Base-by-base conservation (phyloP, 1,140 invertebrate species). In the Calephelis nemesis region DNA sequence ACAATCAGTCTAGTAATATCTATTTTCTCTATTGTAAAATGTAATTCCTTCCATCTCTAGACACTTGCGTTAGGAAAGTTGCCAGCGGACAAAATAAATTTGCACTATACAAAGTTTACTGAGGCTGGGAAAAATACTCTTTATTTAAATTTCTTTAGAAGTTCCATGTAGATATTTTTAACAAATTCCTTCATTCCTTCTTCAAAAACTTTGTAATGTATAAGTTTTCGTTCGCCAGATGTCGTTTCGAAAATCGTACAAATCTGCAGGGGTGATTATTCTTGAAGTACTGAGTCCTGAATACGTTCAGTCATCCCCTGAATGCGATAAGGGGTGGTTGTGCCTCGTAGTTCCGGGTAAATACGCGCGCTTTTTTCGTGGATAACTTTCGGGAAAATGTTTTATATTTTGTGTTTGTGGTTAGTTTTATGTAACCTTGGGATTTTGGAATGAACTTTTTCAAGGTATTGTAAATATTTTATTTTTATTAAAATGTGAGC, bases 151-250 rank as follows among this genome's bases (percentile, higher is more conserved):
- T 54, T 54, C 15, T 19, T 54, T 19, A 54, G 13, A 54, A 54
- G 50, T 54, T 54, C 13, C 50, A 54, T 54, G 13, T 54, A 54
- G 50, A n/a, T 54, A 54, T 54, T 54, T 54, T 54, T 54, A n/a
- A 54, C 50, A 54, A 54, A 54, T 54, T 7, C 19, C 19, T 15
- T 13, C 7, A 13, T 50, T 50, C n/a, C 49, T 54, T 19, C 50
- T 54, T 54, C 13, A 30, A 54, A 54, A 13, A 45, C 3, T 54
- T 54, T 7, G 15, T 76, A 76, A 76, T 74, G 74, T 66, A 76
- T 42, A 76, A 74, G 74, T 76, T 76, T 69, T 48, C 30, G 42
- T 66, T 69, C 65, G 52, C 67, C 73, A 74, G 73, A 76, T 71
- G 67, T 71, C 74, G 68, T 39, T 58, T 65, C 30, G 12, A 45